phyloP scores from a whole-genome alignment of 2,797 vertebrate species.

The Hybognathus amarus region DNA sequence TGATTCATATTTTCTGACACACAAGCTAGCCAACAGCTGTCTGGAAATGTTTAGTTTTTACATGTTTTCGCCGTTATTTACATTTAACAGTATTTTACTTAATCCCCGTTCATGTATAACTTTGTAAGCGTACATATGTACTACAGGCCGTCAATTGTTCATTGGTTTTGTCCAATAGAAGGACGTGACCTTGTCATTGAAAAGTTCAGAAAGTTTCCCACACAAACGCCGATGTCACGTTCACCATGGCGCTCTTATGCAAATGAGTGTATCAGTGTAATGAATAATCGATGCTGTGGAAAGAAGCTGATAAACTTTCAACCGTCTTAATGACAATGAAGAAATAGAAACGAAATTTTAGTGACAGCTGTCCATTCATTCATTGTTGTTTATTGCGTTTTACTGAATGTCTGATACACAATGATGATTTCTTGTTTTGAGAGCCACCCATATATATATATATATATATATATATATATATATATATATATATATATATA shows the following conservation, averaged over 20 bases:
- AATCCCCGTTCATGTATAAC: fast-evolving
- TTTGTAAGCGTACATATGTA: not conserved
- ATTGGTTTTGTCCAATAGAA: slow-evolving; percentile 14
- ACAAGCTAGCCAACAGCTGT: not conserved
- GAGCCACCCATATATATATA: not conserved
- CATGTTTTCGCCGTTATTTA: not conserved
- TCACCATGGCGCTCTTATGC: not conserved
- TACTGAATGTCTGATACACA: not conserved
- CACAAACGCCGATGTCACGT: not conserved
- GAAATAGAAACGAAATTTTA: not conserved
- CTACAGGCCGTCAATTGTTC: not conserved
- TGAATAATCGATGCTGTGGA: not conserved
- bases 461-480: too few species aligned
- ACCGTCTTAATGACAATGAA: not conserved
- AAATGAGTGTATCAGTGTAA: not conserved
- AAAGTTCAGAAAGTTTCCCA: slow-evolving; percentile 25
- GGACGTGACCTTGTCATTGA: slow-evolving; percentile 63
- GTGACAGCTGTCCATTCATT: not conserved
- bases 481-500: too few species aligned
- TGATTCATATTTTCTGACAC: slow-evolving; percentile 53
- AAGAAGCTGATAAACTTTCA: not conserved
- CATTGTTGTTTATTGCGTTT: not conserved
- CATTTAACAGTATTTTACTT: not conserved
- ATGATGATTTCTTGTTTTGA: not conserved
- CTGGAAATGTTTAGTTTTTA: not conserved